These are phyloP conservation scores for Lepidocolaptes lacrymiger DNA, from an alignment of 2,797 vertebrate genomes.

Conservation along the genomic window DNA sequence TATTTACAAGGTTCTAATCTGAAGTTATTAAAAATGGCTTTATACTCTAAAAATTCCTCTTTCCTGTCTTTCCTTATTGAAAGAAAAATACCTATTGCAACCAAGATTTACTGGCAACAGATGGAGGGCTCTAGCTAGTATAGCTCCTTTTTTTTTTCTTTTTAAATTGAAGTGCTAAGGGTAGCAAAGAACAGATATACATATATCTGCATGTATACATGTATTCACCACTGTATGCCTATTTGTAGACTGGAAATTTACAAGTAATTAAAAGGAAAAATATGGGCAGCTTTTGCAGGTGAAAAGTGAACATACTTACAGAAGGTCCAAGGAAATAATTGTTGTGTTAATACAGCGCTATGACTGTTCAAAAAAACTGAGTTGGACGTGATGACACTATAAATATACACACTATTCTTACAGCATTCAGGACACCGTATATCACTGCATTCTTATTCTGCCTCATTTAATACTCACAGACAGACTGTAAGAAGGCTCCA, in stretches of 20 bases:
- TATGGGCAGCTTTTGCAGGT: neutral
- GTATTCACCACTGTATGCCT: neutral
- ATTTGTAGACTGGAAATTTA: neutral
- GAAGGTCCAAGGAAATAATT: neutral
- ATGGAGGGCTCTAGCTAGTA: neutral
- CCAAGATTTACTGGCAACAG: neutral
- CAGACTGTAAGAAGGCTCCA: slow-evolving; percentile 91
- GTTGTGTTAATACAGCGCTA: neutral
- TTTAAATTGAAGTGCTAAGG: neutral
- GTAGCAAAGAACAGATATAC: neutral
- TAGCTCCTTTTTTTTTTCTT: neutral
- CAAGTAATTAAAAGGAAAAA: neutral
- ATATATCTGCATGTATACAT: neutral
- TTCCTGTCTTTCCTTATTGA: neutral
- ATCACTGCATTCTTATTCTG: slow-evolving; percentile 47
- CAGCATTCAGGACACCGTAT: slow-evolving; percentile 27
- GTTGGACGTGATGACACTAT: slow-evolving; percentile 7
- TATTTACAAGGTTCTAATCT: neutral
- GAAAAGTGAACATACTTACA: neutral
- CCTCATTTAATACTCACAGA: slow-evolving; percentile 85
- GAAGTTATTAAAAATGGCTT: neutral
- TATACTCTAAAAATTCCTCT: neutral
- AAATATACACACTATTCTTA: slow-evolving; percentile 22
- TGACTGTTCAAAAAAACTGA: neutral
- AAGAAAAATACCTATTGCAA: neutral